These are phyloP conservation scores for Acrocephalus arundinaceus DNA, from an alignment of 2,113 vertebrate species.

Conservation along the genomic window DNA sequence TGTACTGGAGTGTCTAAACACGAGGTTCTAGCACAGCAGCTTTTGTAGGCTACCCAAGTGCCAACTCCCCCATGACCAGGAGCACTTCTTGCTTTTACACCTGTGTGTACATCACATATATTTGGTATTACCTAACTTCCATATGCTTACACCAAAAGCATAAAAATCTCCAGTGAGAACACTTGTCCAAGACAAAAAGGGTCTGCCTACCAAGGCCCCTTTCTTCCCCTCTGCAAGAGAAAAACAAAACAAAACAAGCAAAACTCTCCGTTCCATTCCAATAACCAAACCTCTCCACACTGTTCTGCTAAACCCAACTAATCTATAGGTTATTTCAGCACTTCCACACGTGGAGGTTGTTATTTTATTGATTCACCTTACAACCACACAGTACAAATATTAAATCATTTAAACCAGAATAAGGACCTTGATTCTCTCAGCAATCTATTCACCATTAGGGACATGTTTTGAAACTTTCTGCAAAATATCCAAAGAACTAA, in stretches of 20 bases:
- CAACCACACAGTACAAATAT: conserved; percentile 33
- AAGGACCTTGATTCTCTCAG: conserved; percentile 39
- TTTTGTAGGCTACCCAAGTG: not conserved
- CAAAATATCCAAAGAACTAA: not conserved
- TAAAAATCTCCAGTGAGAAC: conserved; percentile 25
- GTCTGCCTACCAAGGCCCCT: conserved; percentile 30
- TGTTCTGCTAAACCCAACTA: conserved; percentile 46
- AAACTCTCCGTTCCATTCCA: conserved; percentile 9
- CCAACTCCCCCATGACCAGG: not conserved
- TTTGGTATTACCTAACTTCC: conserved; percentile 11
- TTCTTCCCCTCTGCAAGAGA: not conserved
- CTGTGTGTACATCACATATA: not conserved
- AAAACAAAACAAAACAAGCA: not conserved
- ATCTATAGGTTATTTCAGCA: conserved; percentile 29
- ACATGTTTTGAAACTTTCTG: not conserved
- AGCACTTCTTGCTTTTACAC: not conserved
- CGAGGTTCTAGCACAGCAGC: not conserved
- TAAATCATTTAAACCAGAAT: conserved; percentile 13
- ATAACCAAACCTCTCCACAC: conserved; percentile 43
- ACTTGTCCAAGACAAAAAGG: conserved; percentile 16
- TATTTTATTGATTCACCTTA: conserved; percentile 14
- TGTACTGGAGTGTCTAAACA: not conserved
- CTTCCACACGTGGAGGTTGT: not conserved
- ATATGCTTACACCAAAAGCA: not conserved
- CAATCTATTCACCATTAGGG: not conserved